Evolutionary conservation across 2,888 invertebrate species (phyloP).

Genomic region (Xylota sylvarum): DNA sequence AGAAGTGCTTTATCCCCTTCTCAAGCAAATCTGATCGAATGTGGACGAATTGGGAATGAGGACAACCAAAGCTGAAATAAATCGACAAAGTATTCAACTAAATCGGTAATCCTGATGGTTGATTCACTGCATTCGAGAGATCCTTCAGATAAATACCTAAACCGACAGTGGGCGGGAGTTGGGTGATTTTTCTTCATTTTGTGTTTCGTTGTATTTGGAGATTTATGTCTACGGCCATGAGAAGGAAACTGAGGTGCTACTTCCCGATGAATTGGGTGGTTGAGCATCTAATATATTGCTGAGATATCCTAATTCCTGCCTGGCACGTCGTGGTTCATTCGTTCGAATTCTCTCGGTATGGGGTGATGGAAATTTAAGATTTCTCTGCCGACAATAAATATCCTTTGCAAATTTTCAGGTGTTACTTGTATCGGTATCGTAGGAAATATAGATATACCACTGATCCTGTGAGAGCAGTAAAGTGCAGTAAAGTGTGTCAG

Average conservation of each 20-base stretch:
- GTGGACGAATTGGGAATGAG: slow-evolving; percentile 6
- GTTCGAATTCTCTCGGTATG: slow-evolving; percentile 22
- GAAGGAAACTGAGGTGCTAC: slow-evolving; percentile 36
- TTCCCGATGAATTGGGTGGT: slow-evolving; percentile 61
- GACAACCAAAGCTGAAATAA: slow-evolving; percentile 68
- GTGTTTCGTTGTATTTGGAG: slow-evolving; percentile 50
- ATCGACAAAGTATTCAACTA: slow-evolving; percentile 71
- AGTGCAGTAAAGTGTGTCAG: slow-evolving; percentile 60
- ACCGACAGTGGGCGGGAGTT: not conserved
- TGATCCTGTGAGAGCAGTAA: slow-evolving; percentile 37
- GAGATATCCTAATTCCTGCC: slow-evolving; percentile 66
- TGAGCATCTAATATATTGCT: slow-evolving; percentile 61
- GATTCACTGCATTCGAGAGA: slow-evolving; percentile 70
- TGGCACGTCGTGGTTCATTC: slow-evolving; percentile 61
- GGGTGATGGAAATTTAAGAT: slow-evolving; percentile 72
- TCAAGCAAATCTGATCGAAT: slow-evolving; percentile 45
- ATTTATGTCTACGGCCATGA: slow-evolving; percentile 59
- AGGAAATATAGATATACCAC: slow-evolving; percentile 13
- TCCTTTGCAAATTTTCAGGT: slow-evolving; percentile 71
- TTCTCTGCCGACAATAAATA: slow-evolving; percentile 69
- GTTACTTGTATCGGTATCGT: slow-evolving; percentile 22
- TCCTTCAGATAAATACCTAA: slow-evolving; percentile 33
- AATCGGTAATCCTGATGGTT: slow-evolving; percentile 75
- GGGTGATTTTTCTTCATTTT: slow-evolving; percentile 8
- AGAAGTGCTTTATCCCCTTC: slow-evolving; percentile 51